These are phyloP conservation scores for Xylocampa areola DNA, from an alignment of 2,888 invertebrate species.

Conservation along the genomic window DNA sequence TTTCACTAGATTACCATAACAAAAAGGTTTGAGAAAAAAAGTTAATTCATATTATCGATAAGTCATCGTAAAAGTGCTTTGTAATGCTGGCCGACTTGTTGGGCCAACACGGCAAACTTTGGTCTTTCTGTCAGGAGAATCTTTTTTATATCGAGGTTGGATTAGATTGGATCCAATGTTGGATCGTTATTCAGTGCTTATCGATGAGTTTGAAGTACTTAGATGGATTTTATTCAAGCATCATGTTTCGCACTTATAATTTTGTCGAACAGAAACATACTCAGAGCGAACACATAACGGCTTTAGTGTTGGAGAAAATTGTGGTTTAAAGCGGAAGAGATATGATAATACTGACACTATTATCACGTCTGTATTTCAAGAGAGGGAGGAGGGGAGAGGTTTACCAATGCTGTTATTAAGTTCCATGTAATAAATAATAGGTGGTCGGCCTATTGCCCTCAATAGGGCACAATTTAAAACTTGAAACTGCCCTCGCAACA, in stretches of 20 bases:
- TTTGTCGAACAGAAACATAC: background rate
- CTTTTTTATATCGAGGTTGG: background rate
- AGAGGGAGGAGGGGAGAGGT: too few species aligned
- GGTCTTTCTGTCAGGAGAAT: conserved; percentile 10
- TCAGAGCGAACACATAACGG: too few species aligned
- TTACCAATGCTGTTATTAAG: too few species aligned
- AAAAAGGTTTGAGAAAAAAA: conserved; percentile 71
- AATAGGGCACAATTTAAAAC: too few species aligned
- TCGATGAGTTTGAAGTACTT: background rate
- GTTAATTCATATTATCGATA: conserved; percentile 78
- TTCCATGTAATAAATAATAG: too few species aligned
- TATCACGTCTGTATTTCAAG: too few species aligned
- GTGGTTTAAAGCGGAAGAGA: too few species aligned
- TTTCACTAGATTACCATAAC: conserved; percentile 80
- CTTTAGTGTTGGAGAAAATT: too few species aligned
- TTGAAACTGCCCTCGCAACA: too few species aligned
- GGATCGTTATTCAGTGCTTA: background rate
- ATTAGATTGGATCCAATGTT: conserved; percentile 17
- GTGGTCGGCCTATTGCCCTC: too few species aligned
- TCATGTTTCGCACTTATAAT: background rate
- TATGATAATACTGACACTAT: too few species aligned
- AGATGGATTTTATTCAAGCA: background rate
- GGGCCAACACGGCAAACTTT: conserved; percentile 27
- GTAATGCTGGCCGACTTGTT: conserved; percentile 56
- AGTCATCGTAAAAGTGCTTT: conserved; percentile 76